Base-by-base conservation (phyloP, 2,797 vertebrate species). In the Eurystomus glaucurus region DNA sequence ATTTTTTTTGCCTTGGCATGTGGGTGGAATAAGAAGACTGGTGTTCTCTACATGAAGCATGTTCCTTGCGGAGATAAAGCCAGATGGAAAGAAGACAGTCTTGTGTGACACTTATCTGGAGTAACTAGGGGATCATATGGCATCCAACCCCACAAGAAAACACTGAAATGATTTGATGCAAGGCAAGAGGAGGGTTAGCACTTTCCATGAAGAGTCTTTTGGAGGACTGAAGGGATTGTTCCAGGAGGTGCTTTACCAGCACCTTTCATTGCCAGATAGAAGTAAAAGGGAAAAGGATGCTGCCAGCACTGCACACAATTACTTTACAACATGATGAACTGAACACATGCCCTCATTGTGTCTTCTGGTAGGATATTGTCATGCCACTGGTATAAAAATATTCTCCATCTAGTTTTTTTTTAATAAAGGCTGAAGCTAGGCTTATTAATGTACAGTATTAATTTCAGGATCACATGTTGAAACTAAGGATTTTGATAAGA, bases 1-100 rank as follows among this genome's bases (percentile, higher is more conserved):
- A 88, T 79, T 98, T 97, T 98, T 55, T 98, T 97, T 98, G 97
- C 95, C 97, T 98, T 74, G 6, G 91, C 94, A 79, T 92, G 21
- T 96, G 92, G 74, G 74, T 97, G 89, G 91, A 97, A 94, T 94
- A 97, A 82, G 97, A 97, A 98, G 92, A 96, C 89, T 96, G 80
- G 72, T 96, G 62, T 97, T 98, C 89, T 93, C 93, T 96, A 85
- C 90, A 85, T 77, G 89, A 97, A 97, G 94, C 92, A 74, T 95
- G 93, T 96, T 94, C 88, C 91, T 95, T 92, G 87, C 77, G 69
- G 96, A 98, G 96, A 97, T 94, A 93, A 98, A 97, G 82, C 93
- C 88, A 96, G 97, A 97, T 90, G 96, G 93, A 97, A 94, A 96
- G 93, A 98, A 94, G 93, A 97, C 55, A 60, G 58, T 93, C 43